These are phyloP conservation scores for Sinotaia quadrata DNA, from an alignment of 2,888 invertebrate species.

Conservation along the genomic window DNA sequence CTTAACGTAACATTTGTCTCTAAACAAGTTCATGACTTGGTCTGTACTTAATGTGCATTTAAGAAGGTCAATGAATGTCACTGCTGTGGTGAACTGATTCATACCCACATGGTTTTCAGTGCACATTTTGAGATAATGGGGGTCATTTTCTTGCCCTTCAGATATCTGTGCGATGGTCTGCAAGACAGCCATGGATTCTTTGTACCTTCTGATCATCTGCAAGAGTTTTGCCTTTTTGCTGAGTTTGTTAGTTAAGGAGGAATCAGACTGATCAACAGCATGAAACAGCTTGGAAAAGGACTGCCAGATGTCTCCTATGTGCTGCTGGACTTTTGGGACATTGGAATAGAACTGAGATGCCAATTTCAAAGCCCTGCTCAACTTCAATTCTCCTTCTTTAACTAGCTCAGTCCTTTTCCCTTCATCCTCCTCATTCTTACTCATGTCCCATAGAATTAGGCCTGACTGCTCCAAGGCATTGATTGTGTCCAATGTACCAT, in stretches of 20 bases:
- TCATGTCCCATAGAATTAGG: neutral
- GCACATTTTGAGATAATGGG: neutral
- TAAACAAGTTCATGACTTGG: neutral
- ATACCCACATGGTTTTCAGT: neutral
- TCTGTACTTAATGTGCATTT: neutral
- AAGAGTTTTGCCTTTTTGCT: neutral
- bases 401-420: neutral
- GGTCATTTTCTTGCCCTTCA: neutral
- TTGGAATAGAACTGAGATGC: neutral
- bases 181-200: neutral
- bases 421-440: neutral
- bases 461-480: slow-evolving; percentile 4
- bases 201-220: neutral
- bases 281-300: neutral
- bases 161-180: neutral
- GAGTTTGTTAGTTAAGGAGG: neutral
- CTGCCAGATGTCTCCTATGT: neutral
- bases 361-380: neutral
- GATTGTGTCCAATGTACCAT: slow-evolving; percentile 1
- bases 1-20: neutral
- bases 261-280: neutral
- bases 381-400: neutral
- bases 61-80: neutral
- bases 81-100: neutral
- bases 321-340: neutral